Percentiles rank a stretch among this genome's conserved stretches.
These are phyloP conservation scores for Halcyon senegalensis DNA, from an alignment of 2,113 vertebrate species.

Conservation along the genomic window DNA sequence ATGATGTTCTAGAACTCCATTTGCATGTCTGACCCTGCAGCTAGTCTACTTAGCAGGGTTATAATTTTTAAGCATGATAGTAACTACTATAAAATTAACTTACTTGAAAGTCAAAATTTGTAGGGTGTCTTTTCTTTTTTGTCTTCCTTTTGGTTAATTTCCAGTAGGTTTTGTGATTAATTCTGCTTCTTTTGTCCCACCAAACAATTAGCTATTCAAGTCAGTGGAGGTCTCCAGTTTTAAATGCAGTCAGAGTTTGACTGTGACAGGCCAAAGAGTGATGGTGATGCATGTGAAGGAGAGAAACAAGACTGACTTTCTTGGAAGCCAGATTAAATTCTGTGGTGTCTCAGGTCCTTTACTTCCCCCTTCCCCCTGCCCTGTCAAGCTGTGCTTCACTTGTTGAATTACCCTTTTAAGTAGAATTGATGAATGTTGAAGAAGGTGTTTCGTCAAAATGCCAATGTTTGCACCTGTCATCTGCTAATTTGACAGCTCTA, in stretches of 20 bases:
- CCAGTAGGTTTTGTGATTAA: background rate
- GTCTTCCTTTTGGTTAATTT: background rate
- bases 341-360: background rate
- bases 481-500: background rate
- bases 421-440: background rate
- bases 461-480: background rate
- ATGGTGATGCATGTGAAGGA: conserved; percentile 5
- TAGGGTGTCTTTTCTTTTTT: too few species aligned
- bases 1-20: background rate
- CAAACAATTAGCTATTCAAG: background rate
- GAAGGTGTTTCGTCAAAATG: background rate
- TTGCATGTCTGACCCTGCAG: conserved; percentile 1
- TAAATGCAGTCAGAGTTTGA: conserved; percentile 9
- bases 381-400: background rate
- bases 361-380: background rate
- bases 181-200: background rate
- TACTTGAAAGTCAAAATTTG: background rate
- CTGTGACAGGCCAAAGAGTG: background rate
- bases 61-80: background rate
- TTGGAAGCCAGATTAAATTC: background rate
- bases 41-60: background rate
- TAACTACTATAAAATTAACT: background rate
- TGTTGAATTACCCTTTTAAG: background rate
- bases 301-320: background rate
- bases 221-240: background rate